Conservation (phyloP, 2,888 invertebrate genomes). For the Mesorhabditis belari region DNA sequence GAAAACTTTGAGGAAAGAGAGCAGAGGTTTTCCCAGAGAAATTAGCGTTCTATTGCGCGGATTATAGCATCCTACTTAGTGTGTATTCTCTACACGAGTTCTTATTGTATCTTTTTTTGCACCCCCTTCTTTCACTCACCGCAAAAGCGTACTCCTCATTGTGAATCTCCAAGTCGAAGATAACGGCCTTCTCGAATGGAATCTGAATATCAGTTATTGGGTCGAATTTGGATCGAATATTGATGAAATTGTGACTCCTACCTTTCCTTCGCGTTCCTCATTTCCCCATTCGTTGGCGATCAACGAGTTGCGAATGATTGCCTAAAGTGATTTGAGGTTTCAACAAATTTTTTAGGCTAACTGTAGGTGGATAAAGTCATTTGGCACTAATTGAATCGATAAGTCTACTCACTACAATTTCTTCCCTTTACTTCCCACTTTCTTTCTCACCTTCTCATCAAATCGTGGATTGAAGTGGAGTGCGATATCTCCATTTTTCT, state of each 20-base stretch:
- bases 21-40: too few relatives aligned
- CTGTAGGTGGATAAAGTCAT: too few relatives aligned
- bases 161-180: conserved; percentile 35
- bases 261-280: conserved; percentile 40
- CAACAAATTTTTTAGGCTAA: background rate
- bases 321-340: conserved; percentile 10
- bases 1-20: too few relatives aligned
- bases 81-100: too few relatives aligned
- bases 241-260: too few relatives aligned
- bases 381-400: too few relatives aligned
- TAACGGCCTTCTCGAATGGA: conserved; percentile 35
- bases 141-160: conserved; percentile 39
- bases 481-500: conserved; percentile 42
- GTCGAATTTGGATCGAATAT: background rate
- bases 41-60: too few relatives aligned
- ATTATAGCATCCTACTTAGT: too few relatives aligned
- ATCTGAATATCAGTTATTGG: too few relatives aligned
- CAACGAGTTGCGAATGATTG: conserved; percentile 34
- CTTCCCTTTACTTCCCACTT: background rate
- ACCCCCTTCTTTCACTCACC: too few relatives aligned
- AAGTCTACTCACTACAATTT: too few relatives aligned
- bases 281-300: conserved; percentile 39
- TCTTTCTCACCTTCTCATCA: conserved; percentile 33
- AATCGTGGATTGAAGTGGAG: conserved; percentile 37
- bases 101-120: too few relatives aligned